Conservation (phyloP, 2,797 vertebrate species). For the Cirrhinus molitorella region DNA sequence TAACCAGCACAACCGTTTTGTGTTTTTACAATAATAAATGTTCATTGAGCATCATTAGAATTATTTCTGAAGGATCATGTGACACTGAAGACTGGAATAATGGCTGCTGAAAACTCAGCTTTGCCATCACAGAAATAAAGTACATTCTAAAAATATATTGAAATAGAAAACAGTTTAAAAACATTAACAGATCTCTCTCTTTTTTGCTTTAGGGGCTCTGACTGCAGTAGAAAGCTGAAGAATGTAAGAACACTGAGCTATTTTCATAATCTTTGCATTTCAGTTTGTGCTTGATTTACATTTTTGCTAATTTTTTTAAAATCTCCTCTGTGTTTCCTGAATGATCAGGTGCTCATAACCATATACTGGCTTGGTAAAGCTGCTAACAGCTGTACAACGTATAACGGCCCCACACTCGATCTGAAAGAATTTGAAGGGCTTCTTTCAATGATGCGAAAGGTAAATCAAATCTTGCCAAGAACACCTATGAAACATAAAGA, state of each 20-base stretch:
- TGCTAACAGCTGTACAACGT: slow-evolving; percentile 86
- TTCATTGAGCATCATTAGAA: neutral
- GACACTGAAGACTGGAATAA: slow-evolving; percentile 1
- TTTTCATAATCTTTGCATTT: neutral
- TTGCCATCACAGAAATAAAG: neutral
- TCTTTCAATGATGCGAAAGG: slow-evolving; percentile 93
- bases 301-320: neutral
- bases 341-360: slow-evolving; percentile 91
- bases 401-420: slow-evolving; percentile 89
- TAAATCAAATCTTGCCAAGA: slow-evolving; percentile 64
- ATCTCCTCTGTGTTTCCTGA: slow-evolving; percentile 36
- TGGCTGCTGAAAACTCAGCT: neutral
- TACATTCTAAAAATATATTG: neutral
- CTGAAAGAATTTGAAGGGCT: slow-evolving; percentile 96
- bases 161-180: neutral
- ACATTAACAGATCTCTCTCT: neutral
- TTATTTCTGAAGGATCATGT: neutral
- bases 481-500: neutral
- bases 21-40: neutral
- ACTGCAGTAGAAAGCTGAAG: slow-evolving; percentile 93
- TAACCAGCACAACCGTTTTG: neutral
- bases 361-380: slow-evolving; percentile 98
- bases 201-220: slow-evolving; percentile 80
- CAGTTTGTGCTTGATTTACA: neutral
- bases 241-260: slow-evolving; percentile 85